Evolutionary conservation across 2,888 invertebrate genomes (phyloP).

Genomic region (Platycheirus albimanus): DNA sequence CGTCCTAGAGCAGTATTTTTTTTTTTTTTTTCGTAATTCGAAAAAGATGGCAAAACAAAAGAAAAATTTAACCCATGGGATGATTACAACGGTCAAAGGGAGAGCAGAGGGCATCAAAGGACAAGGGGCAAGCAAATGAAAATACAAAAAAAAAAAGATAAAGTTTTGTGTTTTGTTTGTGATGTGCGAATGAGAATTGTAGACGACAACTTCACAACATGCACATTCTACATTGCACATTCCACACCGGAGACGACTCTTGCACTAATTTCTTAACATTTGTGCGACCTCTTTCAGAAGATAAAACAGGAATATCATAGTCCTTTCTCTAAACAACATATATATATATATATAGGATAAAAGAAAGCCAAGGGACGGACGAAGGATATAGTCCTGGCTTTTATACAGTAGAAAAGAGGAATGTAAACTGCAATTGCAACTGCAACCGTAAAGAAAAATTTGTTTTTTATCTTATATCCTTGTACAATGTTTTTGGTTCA

Average conservation of each 20-base stretch:
- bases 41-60: conserved; percentile 43
- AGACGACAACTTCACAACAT: conserved; percentile 42
- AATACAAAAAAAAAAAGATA: background rate
- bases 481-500: conserved; percentile 17
- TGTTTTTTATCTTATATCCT: conserved; percentile 23
- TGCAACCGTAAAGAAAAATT: conserved; percentile 9
- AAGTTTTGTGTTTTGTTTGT: conserved; percentile 57
- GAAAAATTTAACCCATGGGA: conserved; percentile 40
- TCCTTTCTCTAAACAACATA: too few relatives aligned
- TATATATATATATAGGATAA: background rate
- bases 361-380: background rate
- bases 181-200: conserved; percentile 60
- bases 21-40: background rate
- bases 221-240: conserved; percentile 29
- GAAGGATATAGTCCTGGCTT: background rate
- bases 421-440: background rate
- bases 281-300: conserved; percentile 28
- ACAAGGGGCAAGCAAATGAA: background rate
- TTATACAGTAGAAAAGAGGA: background rate
- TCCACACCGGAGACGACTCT: conserved; percentile 40
- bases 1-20: conserved; percentile 24
- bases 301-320: too few relatives aligned
- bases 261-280: conserved; percentile 56
- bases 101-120: too few relatives aligned
- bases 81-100: conserved; percentile 8